These are phyloP conservation scores for Xenops minutus DNA, from an alignment of 2,797 vertebrate species.

Conservation along the genomic window DNA sequence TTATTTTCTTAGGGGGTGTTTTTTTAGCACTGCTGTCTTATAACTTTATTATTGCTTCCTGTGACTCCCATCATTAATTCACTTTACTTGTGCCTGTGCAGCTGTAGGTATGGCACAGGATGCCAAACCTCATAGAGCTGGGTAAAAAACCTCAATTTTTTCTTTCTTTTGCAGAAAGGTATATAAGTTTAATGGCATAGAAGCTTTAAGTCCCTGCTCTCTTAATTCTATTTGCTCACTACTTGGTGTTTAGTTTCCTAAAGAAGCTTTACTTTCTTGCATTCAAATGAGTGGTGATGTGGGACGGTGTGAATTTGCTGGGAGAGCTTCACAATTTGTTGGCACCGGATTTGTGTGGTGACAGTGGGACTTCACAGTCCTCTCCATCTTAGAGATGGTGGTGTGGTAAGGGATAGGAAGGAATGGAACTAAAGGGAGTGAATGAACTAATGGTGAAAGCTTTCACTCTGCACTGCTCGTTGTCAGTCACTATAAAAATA, in stretches of 20 bases:
- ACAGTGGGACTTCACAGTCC: not conserved
- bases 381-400: not conserved
- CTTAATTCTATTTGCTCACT: not conserved
- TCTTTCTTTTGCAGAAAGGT: not conserved
- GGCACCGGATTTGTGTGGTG: not conserved
- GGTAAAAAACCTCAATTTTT: not conserved
- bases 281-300: not conserved
- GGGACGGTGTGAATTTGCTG: not conserved
- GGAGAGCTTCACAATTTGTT: not conserved
- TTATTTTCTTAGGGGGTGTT: slow-evolving; percentile 10
- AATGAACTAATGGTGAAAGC: not conserved
- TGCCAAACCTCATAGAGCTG: not conserved
- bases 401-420: not conserved
- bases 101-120: not conserved
- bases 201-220: not conserved
- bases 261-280: not conserved
- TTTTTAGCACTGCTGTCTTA: not conserved
- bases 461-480: not conserved
- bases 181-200: not conserved
- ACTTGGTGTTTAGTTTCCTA: not conserved
- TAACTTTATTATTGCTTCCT: slow-evolving; percentile 32
- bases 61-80: slow-evolving; percentile 26
- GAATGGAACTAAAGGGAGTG: not conserved
- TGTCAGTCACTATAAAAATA: not conserved
- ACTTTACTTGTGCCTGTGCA: not conserved